Percentiles rank a stretch among this genome's conserved stretches.
These are phyloP conservation scores for Amyelois transitella DNA, from an alignment of 1,140 invertebrate species.

Conservation along the genomic window DNA sequence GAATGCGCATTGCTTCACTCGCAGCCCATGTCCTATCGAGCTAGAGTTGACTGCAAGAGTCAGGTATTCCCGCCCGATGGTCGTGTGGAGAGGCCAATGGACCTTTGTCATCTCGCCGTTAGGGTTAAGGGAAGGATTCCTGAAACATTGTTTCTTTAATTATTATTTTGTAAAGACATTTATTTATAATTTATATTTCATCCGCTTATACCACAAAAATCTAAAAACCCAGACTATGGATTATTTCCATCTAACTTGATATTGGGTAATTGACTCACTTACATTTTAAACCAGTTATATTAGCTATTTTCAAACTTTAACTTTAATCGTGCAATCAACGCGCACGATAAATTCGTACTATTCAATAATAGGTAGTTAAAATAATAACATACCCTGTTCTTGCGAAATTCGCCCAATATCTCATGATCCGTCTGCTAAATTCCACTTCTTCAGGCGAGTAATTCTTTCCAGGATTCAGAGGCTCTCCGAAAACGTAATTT, in stretches of 20 bases:
- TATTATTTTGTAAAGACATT: conserved; percentile 1
- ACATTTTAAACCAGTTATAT: no score
- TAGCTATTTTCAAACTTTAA: no score
- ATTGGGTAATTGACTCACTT: no score
- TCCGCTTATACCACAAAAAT: no score
- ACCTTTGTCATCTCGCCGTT: conserved; percentile 78
- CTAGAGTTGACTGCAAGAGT: conserved; percentile 87
- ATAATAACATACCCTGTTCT: conserved; percentile 86
- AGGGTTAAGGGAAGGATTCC: conserved; percentile 80
- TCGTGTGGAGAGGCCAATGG: conserved; percentile 91
- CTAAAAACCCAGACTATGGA: no score
- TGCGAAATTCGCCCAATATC: conserved; percentile 96
- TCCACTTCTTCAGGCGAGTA: conserved; percentile 88
- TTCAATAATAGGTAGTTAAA: no score
- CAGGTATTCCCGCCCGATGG: conserved; percentile 88
- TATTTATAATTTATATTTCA: no score
- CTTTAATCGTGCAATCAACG: no score
- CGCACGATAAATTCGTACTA: no score
- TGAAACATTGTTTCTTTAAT: conserved; percentile 30
- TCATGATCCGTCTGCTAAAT: conserved; percentile 91
- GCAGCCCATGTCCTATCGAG: conserved; percentile 87
- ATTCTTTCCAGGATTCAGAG: conserved; percentile 85
- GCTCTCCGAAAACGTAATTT: conserved; percentile 94
- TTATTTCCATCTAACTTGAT: no score
- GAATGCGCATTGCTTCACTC: conserved; percentile 95